phyloP scores from a whole-genome alignment of 92 coral and sea anemone species.

The Bergia sp. region DNA sequence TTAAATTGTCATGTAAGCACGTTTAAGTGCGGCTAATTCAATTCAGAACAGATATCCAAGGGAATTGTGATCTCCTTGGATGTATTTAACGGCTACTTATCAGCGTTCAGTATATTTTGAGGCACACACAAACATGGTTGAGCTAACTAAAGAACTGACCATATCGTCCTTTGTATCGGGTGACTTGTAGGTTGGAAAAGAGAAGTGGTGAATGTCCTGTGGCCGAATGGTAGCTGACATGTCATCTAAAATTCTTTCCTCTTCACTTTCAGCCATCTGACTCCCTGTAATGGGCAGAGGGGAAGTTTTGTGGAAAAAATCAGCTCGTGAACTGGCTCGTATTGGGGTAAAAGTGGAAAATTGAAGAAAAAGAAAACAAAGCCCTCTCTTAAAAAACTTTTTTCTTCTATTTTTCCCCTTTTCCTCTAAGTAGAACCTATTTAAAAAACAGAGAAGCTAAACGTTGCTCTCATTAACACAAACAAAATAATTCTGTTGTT shows the following conservation, averaged over 20 bases:
- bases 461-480: too few relatives aligned
- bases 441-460: too few relatives aligned
- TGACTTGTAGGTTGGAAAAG: slow-evolving; percentile 85
- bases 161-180: slow-evolving; percentile 90
- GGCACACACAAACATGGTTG: neutral
- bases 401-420: too few relatives aligned
- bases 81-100: neutral
- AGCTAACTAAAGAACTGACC: slow-evolving; percentile 55
- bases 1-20: neutral
- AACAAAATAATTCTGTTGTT: too few relatives aligned
- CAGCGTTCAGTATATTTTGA: neutral
- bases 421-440: too few relatives aligned
- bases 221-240: slow-evolving; percentile 63
- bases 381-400: too few relatives aligned
- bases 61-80: neutral
- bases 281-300: slow-evolving; percentile 63
- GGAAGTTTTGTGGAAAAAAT: neutral
- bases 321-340: too few relatives aligned
- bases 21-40: too few relatives aligned
- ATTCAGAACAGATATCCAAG: neutral
- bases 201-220: slow-evolving; percentile 74
- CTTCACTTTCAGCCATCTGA: slow-evolving; percentile 78
- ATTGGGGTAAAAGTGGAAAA: too few relatives aligned
- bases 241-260: slow-evolving; percentile 65
- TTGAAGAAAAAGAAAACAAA: too few relatives aligned